Conservation (phyloP, 2,113 vertebrate genomes). For the Silurus meridionalis region DNA sequence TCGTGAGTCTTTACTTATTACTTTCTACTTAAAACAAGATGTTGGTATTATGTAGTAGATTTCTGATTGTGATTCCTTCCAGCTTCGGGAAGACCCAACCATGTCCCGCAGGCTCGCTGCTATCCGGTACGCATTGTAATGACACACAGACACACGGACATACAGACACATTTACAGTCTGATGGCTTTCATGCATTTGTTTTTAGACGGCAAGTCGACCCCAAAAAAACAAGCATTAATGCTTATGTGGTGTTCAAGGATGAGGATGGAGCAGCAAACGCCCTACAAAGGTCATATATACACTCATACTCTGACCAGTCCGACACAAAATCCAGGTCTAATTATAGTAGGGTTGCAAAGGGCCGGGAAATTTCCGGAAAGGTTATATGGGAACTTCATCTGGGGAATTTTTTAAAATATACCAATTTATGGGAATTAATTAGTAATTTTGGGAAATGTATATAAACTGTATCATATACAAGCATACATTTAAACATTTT, state of each 20-base stretch:
- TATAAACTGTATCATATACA: no score
- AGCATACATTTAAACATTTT: no score
- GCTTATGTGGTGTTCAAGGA: slow-evolving; percentile 92
- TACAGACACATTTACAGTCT: background rate
- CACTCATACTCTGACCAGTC: no score
- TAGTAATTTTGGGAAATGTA: no score
- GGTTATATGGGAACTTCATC: no score
- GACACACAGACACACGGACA: background rate
- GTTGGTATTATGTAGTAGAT: background rate
- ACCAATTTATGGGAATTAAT: no score
- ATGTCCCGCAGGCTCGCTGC: slow-evolving; percentile 83
- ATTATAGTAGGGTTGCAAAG: no score
- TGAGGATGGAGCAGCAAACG: slow-evolving; percentile 70
- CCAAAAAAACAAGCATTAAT: slow-evolving; percentile 83
- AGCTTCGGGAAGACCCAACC: slow-evolving; percentile 85
- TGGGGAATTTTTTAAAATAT: no score
- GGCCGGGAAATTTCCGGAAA: no score
- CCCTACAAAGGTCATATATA: slow-evolving; percentile 76
- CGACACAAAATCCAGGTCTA: no score
- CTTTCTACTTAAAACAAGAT: background rate
- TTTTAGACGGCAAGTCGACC: slow-evolving; percentile 82
- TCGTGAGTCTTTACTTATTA: slow-evolving; percentile 73
- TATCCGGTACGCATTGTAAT: slow-evolving; percentile 80
- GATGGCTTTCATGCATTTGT: background rate
- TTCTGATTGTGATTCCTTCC: slow-evolving; percentile 36